Base-by-base conservation (phyloP, 2,888 invertebrate species). In the Harpagoxenus sublaevis region DNA sequence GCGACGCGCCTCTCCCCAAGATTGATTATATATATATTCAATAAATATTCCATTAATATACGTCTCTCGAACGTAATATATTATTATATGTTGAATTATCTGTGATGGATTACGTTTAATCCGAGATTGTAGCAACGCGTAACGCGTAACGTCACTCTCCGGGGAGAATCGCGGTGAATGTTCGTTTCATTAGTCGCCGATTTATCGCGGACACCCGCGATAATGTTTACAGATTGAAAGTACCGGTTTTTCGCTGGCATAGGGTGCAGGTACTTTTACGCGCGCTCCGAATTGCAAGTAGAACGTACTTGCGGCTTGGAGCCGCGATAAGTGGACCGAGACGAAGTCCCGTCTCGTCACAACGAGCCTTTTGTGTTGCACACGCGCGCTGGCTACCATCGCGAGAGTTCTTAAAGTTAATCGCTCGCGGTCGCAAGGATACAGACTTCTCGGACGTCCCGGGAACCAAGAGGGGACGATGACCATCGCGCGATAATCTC, bases 291-390 rank as follows among this genome's bases (percentile, higher is more conserved):
- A 90, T 90, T 88, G 88, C 85, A 87, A 89, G 87, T 87, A 87
- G 90, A 90, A 90, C 89, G 85, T 86, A 86, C 81, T 90, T 86
- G 87, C 81, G 81, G 86, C 86, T 87, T 84, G 85, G 84, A 79
- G 86, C 35, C 57, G 89, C 70, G 90, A 89, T 92, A 93, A 93
- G 92, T 93, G 93, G 93, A 93, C 93, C 92, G 93, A 90, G 92
- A 93, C 93, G 79, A 78, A 86, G 88, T 90, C 89, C 85, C 87
- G 86, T 84, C 84, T 86, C 88, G 90, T 91, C 90, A 89, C 88
- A 92, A 84, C 84, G 85, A 87, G 88, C 77, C 92, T 92, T 88
- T 88, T 89, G 86, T 89, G 79, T 48, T 79, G 74, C 35, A 42
- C 48, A 18, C 60, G 48, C 45, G 28, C 68, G 53, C 12, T 4